Evolutionary conservation across 35 echinoderm and acorn worm species (phyloP), one percentile per base, ranked within the genome.

Genomic region (Acanthaster planci): DNA sequence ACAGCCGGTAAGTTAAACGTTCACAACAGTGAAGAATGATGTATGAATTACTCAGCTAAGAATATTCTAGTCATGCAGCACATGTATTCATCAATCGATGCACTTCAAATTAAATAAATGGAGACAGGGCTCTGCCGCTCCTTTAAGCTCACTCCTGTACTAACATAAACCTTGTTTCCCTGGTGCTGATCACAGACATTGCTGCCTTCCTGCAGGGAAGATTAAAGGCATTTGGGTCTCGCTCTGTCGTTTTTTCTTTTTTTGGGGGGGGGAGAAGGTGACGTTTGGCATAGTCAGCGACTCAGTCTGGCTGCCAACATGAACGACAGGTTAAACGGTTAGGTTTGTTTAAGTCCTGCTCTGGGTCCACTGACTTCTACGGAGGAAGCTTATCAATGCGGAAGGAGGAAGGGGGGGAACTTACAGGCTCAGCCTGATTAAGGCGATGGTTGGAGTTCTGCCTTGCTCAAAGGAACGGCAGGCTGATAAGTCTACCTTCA

Each of bases 101-200:
- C n/a, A n/a, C 42, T 47, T 47, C 42, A 4, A 47, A 47, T 47
- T n/a, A n/a, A 47, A 47, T 47, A 47, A 12, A 47, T 12, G 4
- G 42, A 47, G 4, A 47, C 42, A 12, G 42, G 42, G 4, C 42
- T 47, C 42, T 47, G 30, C 64, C 30, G 2, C 64, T 72, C 19
- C 64, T 72, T 72, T 72, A 72, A 72, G 64, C 7, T 34, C 60
- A 26, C 34, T 72, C 64, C 23, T 72, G 64, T 72, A 72, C 64
- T 72, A 72, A 72, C 34, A 72, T 72, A 72, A 72, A 26, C 64
- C 34, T 26, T 72, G 64, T 72, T 31, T 72, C 64, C 64, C 64
- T 26, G 30, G 30, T 8, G 30, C 64, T 15, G 26, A 72, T 72
- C 64, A 72, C 64, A 31, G n/a, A 26, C 64, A 26, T 47, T 29